phyloP scores from a whole-genome alignment of 2,888 invertebrate genomes.

The Hirtodrosophila cameraria region DNA sequence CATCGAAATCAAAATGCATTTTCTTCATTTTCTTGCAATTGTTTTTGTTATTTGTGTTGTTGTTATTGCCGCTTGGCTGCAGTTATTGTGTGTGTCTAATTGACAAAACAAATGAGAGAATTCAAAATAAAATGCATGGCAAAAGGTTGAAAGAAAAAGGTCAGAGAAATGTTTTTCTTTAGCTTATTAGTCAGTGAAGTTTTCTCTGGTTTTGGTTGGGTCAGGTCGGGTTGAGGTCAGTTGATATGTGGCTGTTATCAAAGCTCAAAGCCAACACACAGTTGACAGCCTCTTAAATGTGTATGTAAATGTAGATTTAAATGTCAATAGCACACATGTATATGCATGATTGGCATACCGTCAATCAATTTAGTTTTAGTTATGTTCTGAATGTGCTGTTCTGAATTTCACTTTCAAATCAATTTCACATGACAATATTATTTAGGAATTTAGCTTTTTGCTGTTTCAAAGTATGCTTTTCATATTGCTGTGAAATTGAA shows the following conservation, averaged over 20 bases:
- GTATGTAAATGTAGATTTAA: too few species aligned
- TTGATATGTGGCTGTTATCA: not conserved
- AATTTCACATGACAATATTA: too few species aligned
- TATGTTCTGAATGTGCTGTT: too few species aligned
- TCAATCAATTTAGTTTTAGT: slow-evolving; percentile 16
- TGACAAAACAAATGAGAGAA: slow-evolving; percentile 7
- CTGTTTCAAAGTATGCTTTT: too few species aligned
- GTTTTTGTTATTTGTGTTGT: too few species aligned
- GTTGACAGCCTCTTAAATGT: slow-evolving; percentile 11
- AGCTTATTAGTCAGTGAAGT: slow-evolving; percentile 10
- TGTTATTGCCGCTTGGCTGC: not conserved
- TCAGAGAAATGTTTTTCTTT: not conserved
- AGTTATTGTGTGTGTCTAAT: not conserved
- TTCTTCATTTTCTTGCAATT: not conserved
- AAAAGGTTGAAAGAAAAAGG: slow-evolving; percentile 8
- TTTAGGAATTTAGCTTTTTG: too few species aligned
- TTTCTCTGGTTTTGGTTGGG: not conserved
- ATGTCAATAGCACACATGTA: slow-evolving; percentile 10
- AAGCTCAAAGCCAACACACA: not conserved
- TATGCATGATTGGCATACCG: not conserved
- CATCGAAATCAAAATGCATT: not conserved
- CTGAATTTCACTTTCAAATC: too few species aligned
- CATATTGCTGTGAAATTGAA: too few species aligned
- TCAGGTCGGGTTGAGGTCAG: slow-evolving; percentile 3
- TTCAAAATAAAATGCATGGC: slow-evolving; percentile 11